Percentiles rank a stretch among this genome's conserved stretches.
phyloP scores from a whole-genome alignment of 2,113 vertebrate species.

The Oreochromis aureus region DNA sequence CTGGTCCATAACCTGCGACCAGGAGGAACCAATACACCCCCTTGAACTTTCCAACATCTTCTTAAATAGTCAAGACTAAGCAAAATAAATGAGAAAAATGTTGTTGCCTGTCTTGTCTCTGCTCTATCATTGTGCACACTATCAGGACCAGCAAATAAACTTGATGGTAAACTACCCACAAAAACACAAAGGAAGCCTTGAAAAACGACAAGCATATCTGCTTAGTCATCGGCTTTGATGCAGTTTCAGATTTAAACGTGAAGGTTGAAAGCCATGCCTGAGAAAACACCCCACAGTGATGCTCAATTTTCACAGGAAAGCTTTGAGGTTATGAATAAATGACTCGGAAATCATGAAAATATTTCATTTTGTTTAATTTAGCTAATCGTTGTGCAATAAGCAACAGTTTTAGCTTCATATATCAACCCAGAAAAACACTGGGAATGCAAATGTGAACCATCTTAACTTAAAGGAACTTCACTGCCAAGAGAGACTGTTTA shows the following conservation, averaged over 20 bases:
- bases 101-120: not conserved
- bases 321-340: not conserved
- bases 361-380: conserved; percentile 1
- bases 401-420: not conserved
- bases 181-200: not conserved
- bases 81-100: conserved; percentile 50
- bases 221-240: not conserved
- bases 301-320: not conserved
- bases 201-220: not conserved
- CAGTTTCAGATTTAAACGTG: not conserved
- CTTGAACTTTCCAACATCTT: conserved; percentile 45
- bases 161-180: not conserved
- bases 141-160: not conserved
- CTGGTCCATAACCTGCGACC: conserved; percentile 37
- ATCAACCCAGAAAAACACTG: not conserved
- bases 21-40: conserved; percentile 51
- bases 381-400: not conserved
- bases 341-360: not conserved
- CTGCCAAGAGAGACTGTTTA: not conserved
- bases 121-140: not conserved
- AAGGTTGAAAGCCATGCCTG: not conserved
- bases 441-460: conserved; percentile 9
- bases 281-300: not conserved
- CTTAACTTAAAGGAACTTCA: conserved; percentile 10
- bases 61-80: not conserved